phyloP scores from a whole-genome alignment of 2,888 invertebrate genomes.

The Eristalis pertinax region DNA sequence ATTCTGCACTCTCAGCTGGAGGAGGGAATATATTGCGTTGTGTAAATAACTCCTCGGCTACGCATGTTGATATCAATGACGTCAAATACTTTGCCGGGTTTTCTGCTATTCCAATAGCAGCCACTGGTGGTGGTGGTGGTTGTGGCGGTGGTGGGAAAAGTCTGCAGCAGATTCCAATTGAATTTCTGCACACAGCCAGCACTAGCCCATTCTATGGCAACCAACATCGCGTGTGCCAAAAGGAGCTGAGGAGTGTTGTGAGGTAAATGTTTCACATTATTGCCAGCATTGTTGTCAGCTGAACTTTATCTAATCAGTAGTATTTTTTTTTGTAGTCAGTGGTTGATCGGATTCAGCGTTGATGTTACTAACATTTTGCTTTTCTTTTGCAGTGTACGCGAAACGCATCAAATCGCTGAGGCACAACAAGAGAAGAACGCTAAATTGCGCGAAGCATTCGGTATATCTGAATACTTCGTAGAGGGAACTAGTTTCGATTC shows the following conservation, averaged over 20 bases:
- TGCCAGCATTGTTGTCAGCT: slow-evolving; percentile 73
- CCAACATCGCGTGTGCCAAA: slow-evolving; percentile 72
- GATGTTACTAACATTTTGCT: neutral
- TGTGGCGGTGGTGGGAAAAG: slow-evolving; percentile 7
- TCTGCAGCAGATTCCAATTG: slow-evolving; percentile 59
- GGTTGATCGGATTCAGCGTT: neutral
- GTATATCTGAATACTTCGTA: slow-evolving; percentile 95
- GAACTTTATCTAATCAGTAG: slow-evolving; percentile 28
- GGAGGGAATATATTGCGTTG: slow-evolving; percentile 5
- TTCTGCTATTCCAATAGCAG: slow-evolving; percentile 51
- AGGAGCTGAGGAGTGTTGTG: slow-evolving; percentile 76
- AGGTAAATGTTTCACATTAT: slow-evolving; percentile 75
- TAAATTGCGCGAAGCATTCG: slow-evolving; percentile 95
- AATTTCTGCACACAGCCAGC: slow-evolving; percentile 46
- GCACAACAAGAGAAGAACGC: slow-evolving; percentile 98
- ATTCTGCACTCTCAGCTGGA: slow-evolving; percentile 61
- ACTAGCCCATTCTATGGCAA: slow-evolving; percentile 47
- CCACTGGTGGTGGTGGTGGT: neutral
- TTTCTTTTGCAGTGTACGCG: slow-evolving; percentile 87
- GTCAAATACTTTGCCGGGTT: slow-evolving; percentile 68
- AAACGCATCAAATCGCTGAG: slow-evolving; percentile 97
- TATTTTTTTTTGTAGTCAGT: neutral
- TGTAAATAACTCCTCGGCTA: slow-evolving; percentile 39
- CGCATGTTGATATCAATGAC: slow-evolving; percentile 68
- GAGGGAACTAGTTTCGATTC: slow-evolving; percentile 96